Evolutionary conservation across 2,888 invertebrate species (phyloP).

Genomic region (Drosophila pegasa): DNA sequence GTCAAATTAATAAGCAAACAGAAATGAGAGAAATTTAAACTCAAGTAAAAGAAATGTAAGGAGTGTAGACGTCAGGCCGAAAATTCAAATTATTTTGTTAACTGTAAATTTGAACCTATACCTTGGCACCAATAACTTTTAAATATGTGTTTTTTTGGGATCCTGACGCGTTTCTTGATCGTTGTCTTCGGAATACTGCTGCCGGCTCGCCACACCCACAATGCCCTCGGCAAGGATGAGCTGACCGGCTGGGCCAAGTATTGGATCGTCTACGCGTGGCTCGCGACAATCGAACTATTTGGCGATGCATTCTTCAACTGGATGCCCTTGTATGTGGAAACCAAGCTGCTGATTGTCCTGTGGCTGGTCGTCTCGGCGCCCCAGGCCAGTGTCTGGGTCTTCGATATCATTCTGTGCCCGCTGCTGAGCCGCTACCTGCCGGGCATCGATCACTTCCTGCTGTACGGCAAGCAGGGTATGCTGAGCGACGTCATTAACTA

Average conservation of each 20-base stretch:
- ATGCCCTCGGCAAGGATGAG: constrained; percentile 30
- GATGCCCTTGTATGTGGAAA: constrained; percentile 91
- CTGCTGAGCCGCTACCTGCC: constrained; percentile 41
- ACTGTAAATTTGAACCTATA: not conserved
- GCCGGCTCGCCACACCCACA: constrained; percentile 60
- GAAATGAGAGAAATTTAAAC: not conserved
- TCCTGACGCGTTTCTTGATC: constrained; percentile 48
- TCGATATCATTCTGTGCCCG: constrained; percentile 55
- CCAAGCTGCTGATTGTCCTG: constrained; percentile 57
- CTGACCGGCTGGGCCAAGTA: constrained; percentile 61
- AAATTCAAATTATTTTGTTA: constrained; percentile 11
- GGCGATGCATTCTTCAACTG: constrained; percentile 97
- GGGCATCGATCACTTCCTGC: constrained; percentile 54
- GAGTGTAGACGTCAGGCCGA: not conserved
- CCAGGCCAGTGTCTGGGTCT: constrained; percentile 64
- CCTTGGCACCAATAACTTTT: constrained; percentile 9
- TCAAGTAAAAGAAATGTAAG: constrained; percentile 1
- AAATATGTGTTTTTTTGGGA: constrained; percentile 46
- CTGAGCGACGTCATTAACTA: constrained; percentile 24
- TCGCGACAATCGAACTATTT: constrained; percentile 96
- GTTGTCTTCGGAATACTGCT: constrained; percentile 52
- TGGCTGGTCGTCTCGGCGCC: constrained; percentile 59
- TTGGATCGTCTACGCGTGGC: constrained; percentile 90
- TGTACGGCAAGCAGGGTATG: constrained; percentile 43
- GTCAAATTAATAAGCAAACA: not conserved